Percentiles rank a stretch among this genome's conserved stretches.
Conservation (phyloP, 64 coral and sea anemone genomes). For the Montipora cactus region DNA sequence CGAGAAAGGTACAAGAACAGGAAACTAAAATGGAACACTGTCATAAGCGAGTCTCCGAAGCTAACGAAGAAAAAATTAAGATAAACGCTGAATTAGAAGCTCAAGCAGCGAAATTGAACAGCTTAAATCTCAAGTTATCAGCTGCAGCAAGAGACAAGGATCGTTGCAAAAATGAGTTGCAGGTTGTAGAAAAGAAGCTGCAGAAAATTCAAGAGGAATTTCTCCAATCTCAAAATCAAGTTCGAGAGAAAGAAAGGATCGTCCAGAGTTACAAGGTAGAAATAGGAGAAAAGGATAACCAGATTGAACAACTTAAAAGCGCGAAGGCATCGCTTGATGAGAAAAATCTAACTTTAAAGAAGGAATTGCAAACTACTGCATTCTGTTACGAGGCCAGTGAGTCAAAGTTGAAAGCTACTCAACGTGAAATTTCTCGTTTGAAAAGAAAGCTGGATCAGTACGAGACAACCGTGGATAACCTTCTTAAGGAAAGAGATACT, state of each 20-base stretch:
- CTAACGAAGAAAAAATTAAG: constrained; percentile 2
- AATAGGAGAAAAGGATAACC: constrained; percentile 8
- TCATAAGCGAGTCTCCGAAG: constrained; percentile 6
- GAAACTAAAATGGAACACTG: constrained; percentile 5
- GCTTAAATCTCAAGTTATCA: neutral
- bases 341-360: neutral
- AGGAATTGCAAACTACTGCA: constrained; percentile 43
- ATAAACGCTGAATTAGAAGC: neutral
- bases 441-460: constrained; percentile 29
- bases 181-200: neutral
- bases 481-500: constrained; percentile 23
- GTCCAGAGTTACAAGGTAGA: constrained; percentile 19
- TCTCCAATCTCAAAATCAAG: neutral
- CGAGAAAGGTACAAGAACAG: constrained; percentile 30
- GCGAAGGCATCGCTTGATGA: neutral
- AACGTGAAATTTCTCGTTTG: constrained; percentile 22
- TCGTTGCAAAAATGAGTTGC: constrained; percentile 8
- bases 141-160: constrained; percentile 1
- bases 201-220: constrained; percentile 38
- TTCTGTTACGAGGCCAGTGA: constrained; percentile 36
- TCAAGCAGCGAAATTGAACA: constrained; percentile 14
- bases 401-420: constrained; percentile 17
- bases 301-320: constrained; percentile 35
- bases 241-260: constrained; percentile 42
- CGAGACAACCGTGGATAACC: constrained; percentile 8